Base-by-base conservation (phyloP, 2,797 vertebrate genomes). In the Galaxias olidus region DNA sequence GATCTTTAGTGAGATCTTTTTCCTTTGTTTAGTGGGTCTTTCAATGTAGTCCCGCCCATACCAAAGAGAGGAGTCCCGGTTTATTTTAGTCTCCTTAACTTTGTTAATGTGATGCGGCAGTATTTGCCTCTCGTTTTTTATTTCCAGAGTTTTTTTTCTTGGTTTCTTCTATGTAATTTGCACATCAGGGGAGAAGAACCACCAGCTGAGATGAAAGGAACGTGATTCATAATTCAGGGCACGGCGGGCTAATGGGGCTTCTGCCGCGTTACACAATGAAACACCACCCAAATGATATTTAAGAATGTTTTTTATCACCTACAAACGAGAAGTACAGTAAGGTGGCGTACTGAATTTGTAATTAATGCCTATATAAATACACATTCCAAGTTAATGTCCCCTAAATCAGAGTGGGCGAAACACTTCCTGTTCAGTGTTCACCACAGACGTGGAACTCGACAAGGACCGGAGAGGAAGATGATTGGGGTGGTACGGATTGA, bases 181-280 rank as follows among this genome's bases (percentile, higher is more conserved):
- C 85, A 86, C 76, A 79, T 82, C 63, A 77, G 82, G 77, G 72
- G 60, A 52, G 69, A 76, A 58, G 51, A 46, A n/a, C n/a, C 68
- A 87, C 88, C 79, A 84, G 83, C 79, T 87, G 85, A 42, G 85
- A 90, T 90, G 77, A 90, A 88, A 88, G 81, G 77, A 80, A 81
- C 71, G 65, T 54, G 55, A 81, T 88, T 89, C 80, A 88, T 90
- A 88, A 92, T 90, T 89, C 79, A 68, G 69, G 76, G 77, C 75
- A 78, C 81, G 78, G 71, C 43, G 48, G 77, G 75, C 83, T 88
- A 87, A 88, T 88, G 77, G 81, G 75, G n/a, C n/a, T 59, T 60
- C 66, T 66, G 63, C 59, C 68, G 74, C 72, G 68, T 84, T 89
- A 86, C 77, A 77, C 78, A 87, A 88, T 89, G 69, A 81, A 86